Evolutionary conservation across 2,888 invertebrate species (phyloP).

Genomic region (Pasiphila rectangulata): DNA sequence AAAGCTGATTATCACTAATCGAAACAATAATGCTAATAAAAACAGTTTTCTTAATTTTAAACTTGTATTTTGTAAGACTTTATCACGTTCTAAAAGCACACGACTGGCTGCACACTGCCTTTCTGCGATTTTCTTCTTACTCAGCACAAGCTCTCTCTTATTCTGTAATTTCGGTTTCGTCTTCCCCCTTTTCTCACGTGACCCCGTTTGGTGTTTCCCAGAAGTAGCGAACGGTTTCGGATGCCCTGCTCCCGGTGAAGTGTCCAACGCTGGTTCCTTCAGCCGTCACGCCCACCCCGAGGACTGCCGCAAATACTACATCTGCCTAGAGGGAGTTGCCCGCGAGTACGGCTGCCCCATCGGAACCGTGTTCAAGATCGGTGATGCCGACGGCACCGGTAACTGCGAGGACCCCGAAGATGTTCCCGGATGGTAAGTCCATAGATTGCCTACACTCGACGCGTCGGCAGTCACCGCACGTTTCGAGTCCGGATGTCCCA

Average conservation of each 20-base stretch:
- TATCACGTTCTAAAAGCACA: conserved; percentile 21
- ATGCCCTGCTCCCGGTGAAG: conserved; percentile 91
- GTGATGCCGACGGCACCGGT: conserved; percentile 93
- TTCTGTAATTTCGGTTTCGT: conserved; percentile 51
- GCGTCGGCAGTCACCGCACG: conserved; percentile 20
- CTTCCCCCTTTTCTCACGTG: conserved; percentile 58
- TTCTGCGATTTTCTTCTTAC: conserved; percentile 40
- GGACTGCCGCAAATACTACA: conserved; percentile 97
- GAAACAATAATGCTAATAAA: conserved; percentile 17
- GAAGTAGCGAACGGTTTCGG: conserved; percentile 95
- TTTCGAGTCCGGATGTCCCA: conserved; percentile 46
- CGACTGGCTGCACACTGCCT: conserved; percentile 30
- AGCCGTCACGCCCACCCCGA: conserved; percentile 97
- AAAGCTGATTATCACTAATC: conserved; percentile 23
- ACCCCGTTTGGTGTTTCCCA: conserved; percentile 73
- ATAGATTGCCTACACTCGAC: background rate
- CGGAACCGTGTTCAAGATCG: conserved; percentile 97
- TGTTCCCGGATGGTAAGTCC: conserved; percentile 95
- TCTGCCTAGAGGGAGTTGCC: conserved; percentile 94
- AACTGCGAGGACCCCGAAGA: conserved; percentile 97
- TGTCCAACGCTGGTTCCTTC: conserved; percentile 92
- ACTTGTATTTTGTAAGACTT: conserved; percentile 6
- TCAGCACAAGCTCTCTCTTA: conserved; percentile 40
- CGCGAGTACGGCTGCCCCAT: conserved; percentile 97
- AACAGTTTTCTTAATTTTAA: conserved; percentile 13